phyloP scores from a whole-genome alignment of 37 sponge, comb jelly and placozoan genomes.

The Lycopodina hypogea region DNA sequence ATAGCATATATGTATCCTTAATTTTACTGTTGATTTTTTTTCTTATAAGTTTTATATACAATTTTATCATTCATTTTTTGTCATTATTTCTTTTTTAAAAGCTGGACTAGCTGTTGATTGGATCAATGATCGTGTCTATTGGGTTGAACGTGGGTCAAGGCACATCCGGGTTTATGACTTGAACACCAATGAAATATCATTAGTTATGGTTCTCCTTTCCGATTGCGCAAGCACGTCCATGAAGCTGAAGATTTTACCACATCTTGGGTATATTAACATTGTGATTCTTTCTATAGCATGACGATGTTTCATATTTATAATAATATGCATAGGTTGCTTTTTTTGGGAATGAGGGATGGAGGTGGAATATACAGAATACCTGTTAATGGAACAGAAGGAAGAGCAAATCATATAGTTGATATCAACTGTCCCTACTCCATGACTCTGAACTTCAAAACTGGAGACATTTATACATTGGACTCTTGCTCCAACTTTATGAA shows the following conservation, averaged over 20 bases:
- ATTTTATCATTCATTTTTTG: neutral
- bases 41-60: neutral
- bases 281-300: neutral
- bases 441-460: neutral
- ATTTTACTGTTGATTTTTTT: neutral
- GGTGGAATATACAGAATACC: slow-evolving; percentile 1
- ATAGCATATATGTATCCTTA: neutral
- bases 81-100: neutral
- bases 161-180: slow-evolving; percentile 21
- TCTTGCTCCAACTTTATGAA: neutral
- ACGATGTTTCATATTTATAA: neutral
- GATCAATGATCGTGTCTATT: slow-evolving; percentile 52
- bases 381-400: neutral
- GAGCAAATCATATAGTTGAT: no score
- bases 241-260: slow-evolving; percentile 5
- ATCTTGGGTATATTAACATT: slow-evolving; percentile 16
- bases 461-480: neutral
- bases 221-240: neutral
- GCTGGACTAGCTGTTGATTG: slow-evolving; percentile 53
- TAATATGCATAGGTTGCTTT: neutral
- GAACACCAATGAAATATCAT: neutral
- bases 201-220: neutral
- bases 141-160: slow-evolving; percentile 6
- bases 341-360: neutral
- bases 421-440: neutral